These are phyloP conservation scores for Sussaba pulchella DNA, from an alignment of 2,888 invertebrate species.

Conservation along the genomic window DNA sequence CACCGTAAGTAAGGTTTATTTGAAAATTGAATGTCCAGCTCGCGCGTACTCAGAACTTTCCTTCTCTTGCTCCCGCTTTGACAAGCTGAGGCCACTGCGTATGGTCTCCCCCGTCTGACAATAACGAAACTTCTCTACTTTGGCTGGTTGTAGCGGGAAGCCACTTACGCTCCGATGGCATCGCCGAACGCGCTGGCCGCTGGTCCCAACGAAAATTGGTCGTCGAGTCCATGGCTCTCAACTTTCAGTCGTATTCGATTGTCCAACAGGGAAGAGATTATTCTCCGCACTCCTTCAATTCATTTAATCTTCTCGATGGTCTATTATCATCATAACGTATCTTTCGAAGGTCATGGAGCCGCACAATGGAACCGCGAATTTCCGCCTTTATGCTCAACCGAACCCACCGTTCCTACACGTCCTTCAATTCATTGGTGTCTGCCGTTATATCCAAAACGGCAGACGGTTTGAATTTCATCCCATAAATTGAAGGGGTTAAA, in stretches of 20 bases:
- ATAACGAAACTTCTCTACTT: slow-evolving; percentile 29
- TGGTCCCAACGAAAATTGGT: slow-evolving; percentile 18
- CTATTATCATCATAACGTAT: slow-evolving; percentile 24
- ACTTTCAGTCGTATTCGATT: slow-evolving; percentile 28
- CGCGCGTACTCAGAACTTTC: not conserved
- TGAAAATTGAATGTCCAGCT: not conserved
- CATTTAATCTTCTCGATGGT: not conserved
- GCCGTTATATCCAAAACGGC: not conserved
- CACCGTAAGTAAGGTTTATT: not conserved
- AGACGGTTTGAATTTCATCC: no score
- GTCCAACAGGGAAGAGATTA: slow-evolving; percentile 23
- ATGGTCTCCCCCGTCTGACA: slow-evolving; percentile 15
- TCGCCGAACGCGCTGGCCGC: not conserved
- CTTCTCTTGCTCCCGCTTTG: not conserved
- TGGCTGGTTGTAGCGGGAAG: slow-evolving; percentile 15
- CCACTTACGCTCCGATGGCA: slow-evolving; percentile 16
- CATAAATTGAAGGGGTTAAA: no score
- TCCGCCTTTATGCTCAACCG: slow-evolving; percentile 6
- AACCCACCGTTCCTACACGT: not conserved
- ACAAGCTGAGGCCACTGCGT: not conserved
- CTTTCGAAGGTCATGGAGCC: not conserved
- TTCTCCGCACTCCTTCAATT: not conserved
- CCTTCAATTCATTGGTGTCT: not conserved
- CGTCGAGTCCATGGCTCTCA: slow-evolving; percentile 7
- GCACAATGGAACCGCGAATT: slow-evolving; percentile 36